Conservation (phyloP, 2,113 vertebrate genomes). For the Psittacula cyanocephala region DNA sequence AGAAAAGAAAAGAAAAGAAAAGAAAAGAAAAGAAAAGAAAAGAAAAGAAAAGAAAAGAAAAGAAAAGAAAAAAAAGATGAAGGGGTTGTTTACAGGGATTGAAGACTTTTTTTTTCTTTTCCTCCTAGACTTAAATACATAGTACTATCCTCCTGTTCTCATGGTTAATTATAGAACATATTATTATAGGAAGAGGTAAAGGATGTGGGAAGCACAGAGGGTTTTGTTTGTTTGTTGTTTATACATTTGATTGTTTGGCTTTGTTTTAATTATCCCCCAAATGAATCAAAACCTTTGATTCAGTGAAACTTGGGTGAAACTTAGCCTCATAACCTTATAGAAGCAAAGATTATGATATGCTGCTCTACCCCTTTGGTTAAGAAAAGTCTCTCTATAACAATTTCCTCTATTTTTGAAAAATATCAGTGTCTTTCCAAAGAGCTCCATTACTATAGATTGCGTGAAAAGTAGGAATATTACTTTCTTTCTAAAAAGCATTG, state of each 20-base stretch:
- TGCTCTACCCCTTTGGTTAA: background rate
- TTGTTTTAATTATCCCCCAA: background rate
- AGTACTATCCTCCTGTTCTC: background rate
- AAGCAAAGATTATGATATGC: background rate
- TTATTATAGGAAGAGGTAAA: background rate
- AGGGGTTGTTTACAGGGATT: background rate
- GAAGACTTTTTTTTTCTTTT: background rate
- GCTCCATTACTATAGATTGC: background rate
- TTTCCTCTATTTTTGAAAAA: background rate
- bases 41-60: background rate
- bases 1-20: no score
- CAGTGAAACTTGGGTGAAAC: background rate
- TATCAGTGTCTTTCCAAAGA: background rate
- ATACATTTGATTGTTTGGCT: background rate
- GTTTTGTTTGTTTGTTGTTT: background rate
- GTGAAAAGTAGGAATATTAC: background rate
- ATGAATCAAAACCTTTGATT: background rate
- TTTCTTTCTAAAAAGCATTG: background rate
- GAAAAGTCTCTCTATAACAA: background rate
- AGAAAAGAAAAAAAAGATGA: background rate
- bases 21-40: no score
- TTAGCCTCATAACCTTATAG: background rate
- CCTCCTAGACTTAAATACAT: background rate
- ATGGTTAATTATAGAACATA: background rate
- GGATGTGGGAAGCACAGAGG: background rate